These are phyloP conservation scores for Cavia porcellus DNA, from an alignment of 2,113 vertebrate genomes.

Conservation along the genomic window DNA sequence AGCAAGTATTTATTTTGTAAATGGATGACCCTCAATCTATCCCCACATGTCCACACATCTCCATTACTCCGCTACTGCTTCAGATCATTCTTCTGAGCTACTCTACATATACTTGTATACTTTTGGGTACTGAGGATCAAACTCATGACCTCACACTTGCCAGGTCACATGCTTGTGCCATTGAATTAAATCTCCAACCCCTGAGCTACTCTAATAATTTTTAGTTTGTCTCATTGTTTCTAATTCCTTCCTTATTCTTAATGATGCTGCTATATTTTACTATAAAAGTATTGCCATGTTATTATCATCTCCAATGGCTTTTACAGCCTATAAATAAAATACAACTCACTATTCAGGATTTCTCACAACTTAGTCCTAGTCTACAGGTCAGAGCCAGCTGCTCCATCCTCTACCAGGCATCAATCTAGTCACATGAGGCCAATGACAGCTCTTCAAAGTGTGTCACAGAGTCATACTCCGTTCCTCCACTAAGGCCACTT, in stretches of 20 bases:
- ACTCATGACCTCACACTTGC: too few relatives aligned
- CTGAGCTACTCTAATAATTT: neutral
- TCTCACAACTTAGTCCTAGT: neutral
- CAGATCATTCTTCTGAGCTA: neutral
- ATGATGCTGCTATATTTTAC: neutral
- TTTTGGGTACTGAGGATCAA: too few relatives aligned
- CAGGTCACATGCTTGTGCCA: too few relatives aligned
- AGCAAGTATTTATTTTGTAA: slow-evolving; percentile 30
- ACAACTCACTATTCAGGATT: neutral
- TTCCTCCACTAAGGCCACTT: neutral
- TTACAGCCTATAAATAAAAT: neutral
- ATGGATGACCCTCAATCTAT: neutral
- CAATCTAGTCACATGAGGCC: neutral
- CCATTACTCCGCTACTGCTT: neutral
- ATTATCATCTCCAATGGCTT: neutral
- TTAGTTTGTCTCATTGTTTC: neutral
- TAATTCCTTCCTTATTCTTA: neutral
- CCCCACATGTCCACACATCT: neutral
- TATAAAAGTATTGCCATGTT: neutral
- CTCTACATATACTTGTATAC: neutral
- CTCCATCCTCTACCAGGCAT: neutral
- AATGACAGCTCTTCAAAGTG: neutral
- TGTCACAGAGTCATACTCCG: neutral
- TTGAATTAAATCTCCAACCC: too few relatives aligned
- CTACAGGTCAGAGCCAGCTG: neutral